Conservation (phyloP, 2,888 invertebrate genomes). For the Toxonevra muliebris region DNA sequence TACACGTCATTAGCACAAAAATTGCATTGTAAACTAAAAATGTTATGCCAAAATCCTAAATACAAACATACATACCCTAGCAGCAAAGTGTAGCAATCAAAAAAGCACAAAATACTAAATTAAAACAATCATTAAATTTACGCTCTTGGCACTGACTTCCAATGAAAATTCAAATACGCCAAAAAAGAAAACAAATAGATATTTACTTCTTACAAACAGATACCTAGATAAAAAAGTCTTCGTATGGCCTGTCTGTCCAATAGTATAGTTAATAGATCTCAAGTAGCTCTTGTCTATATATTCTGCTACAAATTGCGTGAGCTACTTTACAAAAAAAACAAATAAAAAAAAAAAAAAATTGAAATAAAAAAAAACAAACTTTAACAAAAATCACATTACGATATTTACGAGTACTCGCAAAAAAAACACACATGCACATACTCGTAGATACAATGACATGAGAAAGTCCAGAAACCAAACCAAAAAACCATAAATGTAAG, state of each 20-base stretch:
- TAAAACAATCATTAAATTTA: constrained; percentile 2
- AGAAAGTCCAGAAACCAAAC: constrained; percentile 36
- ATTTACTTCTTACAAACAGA: too few relatives aligned
- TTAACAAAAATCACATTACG: neutral
- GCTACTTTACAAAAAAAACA: neutral
- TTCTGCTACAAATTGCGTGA: neutral
- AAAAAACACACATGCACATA: neutral
- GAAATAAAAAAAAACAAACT: neutral
- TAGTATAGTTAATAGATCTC: neutral
- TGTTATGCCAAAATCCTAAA: neutral
- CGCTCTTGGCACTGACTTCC: constrained; percentile 20
- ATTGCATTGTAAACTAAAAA: neutral
- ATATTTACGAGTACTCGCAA: neutral
- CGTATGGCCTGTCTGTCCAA: neutral
- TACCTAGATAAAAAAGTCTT: too few relatives aligned
- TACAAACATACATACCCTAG: neutral
- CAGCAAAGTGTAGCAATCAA: constrained; percentile 3
- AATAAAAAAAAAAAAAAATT: neutral
- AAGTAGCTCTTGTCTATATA: neutral
- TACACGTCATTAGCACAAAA: neutral
- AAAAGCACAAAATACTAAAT: neutral
- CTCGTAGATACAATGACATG: constrained; percentile 29
- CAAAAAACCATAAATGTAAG: constrained; percentile 15
- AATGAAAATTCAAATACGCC: neutral
- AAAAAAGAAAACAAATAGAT: neutral